A percentile compares a stretch with the other conserved stretches of the same genome.
Evolutionary conservation across 1,140 invertebrate genomes (phyloP).

Genomic region (Drosophila micromelanica): DNA sequence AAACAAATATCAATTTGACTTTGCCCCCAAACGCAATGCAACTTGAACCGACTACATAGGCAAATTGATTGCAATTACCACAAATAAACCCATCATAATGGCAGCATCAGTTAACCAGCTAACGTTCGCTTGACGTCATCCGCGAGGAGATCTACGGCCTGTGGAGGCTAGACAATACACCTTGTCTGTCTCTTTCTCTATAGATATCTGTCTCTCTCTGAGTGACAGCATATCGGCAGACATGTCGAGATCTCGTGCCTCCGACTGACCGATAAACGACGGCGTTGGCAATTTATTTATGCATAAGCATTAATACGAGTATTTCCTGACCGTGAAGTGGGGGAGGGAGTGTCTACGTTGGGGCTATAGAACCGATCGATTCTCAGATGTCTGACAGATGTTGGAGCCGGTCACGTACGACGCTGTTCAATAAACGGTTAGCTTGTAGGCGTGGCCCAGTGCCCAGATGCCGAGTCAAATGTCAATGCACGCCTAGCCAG

Average conservation of each 20-base stretch:
- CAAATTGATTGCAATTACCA: slow-evolving; percentile 35
- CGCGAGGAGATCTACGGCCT: slow-evolving; percentile 6
- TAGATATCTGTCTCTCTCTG: background rate
- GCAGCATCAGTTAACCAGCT: slow-evolving; percentile 9
- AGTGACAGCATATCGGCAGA: slow-evolving; percentile 45
- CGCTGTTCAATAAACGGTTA: slow-evolving; percentile 28
- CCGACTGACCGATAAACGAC: slow-evolving; percentile 42
- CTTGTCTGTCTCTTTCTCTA: background rate
- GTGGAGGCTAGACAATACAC: slow-evolving; percentile 19
- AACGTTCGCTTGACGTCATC: slow-evolving; percentile 40
- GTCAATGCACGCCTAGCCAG: slow-evolving; percentile 35
- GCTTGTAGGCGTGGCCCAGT: slow-evolving; percentile 31
- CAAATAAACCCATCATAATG: slow-evolving; percentile 39
- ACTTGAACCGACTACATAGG: background rate
- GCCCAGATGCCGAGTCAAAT: slow-evolving; percentile 31
- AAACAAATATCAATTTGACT: slow-evolving; percentile 9
- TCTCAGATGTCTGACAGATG: slow-evolving; percentile 31
- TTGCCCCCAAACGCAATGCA: background rate
- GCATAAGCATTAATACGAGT: slow-evolving; percentile 26
- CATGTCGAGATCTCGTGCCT: slow-evolving; percentile 41
- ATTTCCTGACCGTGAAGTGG: slow-evolving; percentile 4
- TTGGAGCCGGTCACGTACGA: slow-evolving; percentile 38
- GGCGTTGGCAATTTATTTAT: slow-evolving; percentile 31
- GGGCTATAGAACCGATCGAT: slow-evolving; percentile 9
- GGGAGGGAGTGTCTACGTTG: background rate